Percentiles rank a stretch among this genome's conserved stretches.
phyloP scores from a whole-genome alignment of 2,797 vertebrate species.

The Thunnus albacares region DNA sequence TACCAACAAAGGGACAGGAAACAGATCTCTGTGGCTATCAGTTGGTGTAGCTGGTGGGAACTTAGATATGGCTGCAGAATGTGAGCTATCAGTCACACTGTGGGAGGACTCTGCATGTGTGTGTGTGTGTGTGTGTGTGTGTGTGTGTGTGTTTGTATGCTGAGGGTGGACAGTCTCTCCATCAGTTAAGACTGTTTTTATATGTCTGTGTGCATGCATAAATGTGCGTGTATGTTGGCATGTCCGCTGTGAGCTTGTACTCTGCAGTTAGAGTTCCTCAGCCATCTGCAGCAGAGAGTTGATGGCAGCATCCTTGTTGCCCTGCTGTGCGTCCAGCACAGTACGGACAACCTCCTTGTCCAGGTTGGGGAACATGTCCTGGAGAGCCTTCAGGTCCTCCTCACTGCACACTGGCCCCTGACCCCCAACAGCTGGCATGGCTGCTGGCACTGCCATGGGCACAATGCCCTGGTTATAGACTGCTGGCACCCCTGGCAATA shows the following conservation, averaged over 20 bases:
- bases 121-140: not conserved
- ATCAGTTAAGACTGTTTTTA: constrained; percentile 1
- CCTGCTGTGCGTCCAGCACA: constrained; percentile 95
- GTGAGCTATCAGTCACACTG: constrained; percentile 9
- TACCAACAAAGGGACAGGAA: constrained; percentile 3
- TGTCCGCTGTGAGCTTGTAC: constrained; percentile 19
- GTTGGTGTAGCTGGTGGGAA: constrained; percentile 17
- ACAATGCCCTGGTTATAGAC: constrained; percentile 95
- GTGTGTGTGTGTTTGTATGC: not conserved
- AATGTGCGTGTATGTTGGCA: constrained; percentile 26
- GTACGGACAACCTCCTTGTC: constrained; percentile 95
- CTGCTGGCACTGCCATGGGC: constrained; percentile 87
- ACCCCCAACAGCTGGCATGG: constrained; percentile 84
- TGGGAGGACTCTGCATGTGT: constrained; percentile 4
- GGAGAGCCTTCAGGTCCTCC: constrained; percentile 94
- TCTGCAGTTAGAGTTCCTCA: constrained; percentile 91
- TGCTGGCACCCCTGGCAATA: constrained; percentile 88
- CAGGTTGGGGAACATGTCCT: constrained; percentile 98
- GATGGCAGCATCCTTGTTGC: constrained; percentile 94
- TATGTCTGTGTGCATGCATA: constrained; percentile 26
- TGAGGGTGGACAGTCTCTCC: not conserved
- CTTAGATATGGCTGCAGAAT: constrained; percentile 28
- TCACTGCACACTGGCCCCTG: constrained; percentile 88
- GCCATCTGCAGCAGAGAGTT: constrained; percentile 97
- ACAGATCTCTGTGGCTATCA: constrained; percentile 4